Evolutionary conservation across 2,113 vertebrate genomes (phyloP), one percentile per base, ranked within the genome.

Genomic region (Rhizomys pruinosus): DNA sequence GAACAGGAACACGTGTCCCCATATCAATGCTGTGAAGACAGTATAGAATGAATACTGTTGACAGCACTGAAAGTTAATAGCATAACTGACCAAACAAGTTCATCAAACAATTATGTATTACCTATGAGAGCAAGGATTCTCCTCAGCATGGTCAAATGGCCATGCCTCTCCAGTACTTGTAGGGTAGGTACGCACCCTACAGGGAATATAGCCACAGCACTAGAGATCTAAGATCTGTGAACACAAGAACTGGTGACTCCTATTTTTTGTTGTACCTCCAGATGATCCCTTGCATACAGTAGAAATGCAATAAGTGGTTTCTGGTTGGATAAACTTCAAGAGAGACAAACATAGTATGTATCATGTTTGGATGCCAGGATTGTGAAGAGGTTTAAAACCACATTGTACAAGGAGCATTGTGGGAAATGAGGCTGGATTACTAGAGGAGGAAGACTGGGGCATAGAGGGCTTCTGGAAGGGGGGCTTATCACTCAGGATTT

Each of bases 101-200:
- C 71, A 93, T 87, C 84, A 71, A 69, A 87, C 29, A 72, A n/a
- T 5, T 47, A 25, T 25, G 91, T 32, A 86, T 90, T 85, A 68
- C 59, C 57, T 72, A 34, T 64, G 17, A 71, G 19, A 76, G 22
- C 9, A 63, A 82, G 32, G 4, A 32, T 61, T 55, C 34, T 73
- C 42, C 55, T 78, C 4, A 74, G 63, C 7, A 29, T 63, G 7
- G 39, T 55, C 20, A 47, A 89, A 52, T 5, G 17, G 4, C 34
- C n/a, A 89, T 81, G 23, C 57, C 85, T 37, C 29, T 64, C 68
- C 66, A 61, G 22, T 73, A 29, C 37, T 42, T 29, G 12, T 55
- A 64, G 66, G 61, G 29, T 42, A 64, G 42, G n/a, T 44, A 44
- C 80, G 34, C n/a, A 59, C 7, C 73, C 27, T 25, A 16, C 3